A percentile compares a stretch with the other conserved stretches of the same genome.
Evolutionary conservation across 1,140 invertebrate species (phyloP).

Genomic region (Diachasmimorpha longicaudata): DNA sequence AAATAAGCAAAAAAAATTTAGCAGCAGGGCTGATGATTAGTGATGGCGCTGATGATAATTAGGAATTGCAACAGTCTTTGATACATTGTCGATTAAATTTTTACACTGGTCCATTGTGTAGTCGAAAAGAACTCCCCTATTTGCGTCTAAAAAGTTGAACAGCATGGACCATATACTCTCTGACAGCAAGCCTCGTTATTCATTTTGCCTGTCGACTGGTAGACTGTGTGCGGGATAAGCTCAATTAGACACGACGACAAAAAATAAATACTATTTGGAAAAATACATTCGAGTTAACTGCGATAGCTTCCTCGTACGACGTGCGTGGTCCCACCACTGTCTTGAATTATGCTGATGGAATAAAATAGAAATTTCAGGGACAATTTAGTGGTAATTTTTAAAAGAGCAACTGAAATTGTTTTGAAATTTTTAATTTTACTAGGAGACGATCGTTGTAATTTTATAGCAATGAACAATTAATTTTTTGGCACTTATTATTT

Average conservation of each 20-base stretch:
- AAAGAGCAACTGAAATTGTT: too few relatives aligned
- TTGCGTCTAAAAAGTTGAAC: background rate
- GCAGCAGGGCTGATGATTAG: background rate
- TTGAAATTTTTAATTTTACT: too few relatives aligned
- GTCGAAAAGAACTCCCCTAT: background rate
- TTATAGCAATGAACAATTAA: too few relatives aligned
- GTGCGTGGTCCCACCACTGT: constrained; percentile 52
- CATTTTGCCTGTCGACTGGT: constrained; percentile 42
- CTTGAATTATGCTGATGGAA: background rate
- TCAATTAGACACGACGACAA: constrained; percentile 54
- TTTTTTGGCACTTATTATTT: too few relatives aligned
- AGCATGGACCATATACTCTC: background rate
- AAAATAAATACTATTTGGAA: constrained; percentile 31
- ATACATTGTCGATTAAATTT: background rate
- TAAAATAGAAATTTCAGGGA: too few relatives aligned
- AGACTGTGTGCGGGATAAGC: constrained; percentile 48
- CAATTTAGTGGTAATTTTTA: background rate
- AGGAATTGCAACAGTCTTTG: background rate
- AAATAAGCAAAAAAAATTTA: background rate
- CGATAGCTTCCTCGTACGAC: constrained; percentile 57
- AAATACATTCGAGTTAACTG: constrained; percentile 13
- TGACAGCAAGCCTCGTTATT: constrained; percentile 46
- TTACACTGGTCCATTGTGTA: background rate
- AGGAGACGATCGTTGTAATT: too few relatives aligned
- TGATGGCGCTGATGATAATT: background rate